Conservation (phyloP, 2,113 vertebrate species). For the Eulemur rufifrons region DNA sequence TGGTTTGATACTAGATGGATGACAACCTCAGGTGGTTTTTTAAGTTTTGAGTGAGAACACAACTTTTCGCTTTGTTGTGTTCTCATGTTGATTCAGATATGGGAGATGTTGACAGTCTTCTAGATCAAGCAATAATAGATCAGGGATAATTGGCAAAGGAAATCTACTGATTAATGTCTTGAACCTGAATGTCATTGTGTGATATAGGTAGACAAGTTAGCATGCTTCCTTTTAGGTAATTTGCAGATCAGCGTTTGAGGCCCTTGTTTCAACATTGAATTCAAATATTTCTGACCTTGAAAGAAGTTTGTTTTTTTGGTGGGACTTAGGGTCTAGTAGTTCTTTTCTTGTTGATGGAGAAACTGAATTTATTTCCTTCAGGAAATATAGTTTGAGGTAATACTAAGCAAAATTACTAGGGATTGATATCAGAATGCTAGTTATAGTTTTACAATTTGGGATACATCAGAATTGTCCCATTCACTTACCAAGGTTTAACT, state of each 20-base stretch:
- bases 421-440: not conserved
- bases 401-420: not conserved
- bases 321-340: not conserved
- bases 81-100: not conserved
- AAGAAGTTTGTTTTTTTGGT: conserved; percentile 1
- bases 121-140: not conserved
- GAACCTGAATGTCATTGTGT: not conserved
- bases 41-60: not conserved
- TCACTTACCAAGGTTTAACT: not conserved
- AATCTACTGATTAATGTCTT: not conserved
- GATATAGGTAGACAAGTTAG: not conserved
- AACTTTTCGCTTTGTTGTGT: not conserved
- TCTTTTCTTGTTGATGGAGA: not conserved
- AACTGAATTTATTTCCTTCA: conserved; percentile 7
- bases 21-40: not conserved
- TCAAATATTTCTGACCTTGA: not conserved
- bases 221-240: not conserved
- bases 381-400: conserved; percentile 1
- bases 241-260: not conserved
- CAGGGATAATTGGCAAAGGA: not conserved
- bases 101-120: not conserved
- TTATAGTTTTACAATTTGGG: not conserved
- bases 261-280: not conserved
- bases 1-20: not conserved
- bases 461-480: not conserved